A percentile compares a stretch with the other conserved stretches of the same genome.
phyloP scores from a whole-genome alignment of 2,113 vertebrate species.

The Gavialis gangeticus region DNA sequence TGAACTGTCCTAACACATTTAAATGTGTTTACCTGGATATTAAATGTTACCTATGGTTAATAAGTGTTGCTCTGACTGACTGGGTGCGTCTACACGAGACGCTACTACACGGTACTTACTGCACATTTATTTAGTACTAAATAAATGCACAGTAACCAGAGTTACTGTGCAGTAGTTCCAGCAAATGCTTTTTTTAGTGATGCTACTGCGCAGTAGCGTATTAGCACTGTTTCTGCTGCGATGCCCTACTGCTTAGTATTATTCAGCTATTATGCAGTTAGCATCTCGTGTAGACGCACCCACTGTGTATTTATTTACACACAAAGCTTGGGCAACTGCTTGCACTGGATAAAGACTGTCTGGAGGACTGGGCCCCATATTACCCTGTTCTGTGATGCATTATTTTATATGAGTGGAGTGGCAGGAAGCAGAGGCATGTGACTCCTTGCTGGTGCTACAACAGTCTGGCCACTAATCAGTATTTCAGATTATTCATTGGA shows the following conservation, averaged over 20 bases:
- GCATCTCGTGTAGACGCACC: no score
- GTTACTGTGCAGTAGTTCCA: no score
- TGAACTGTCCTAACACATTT: neutral
- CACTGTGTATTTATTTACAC: neutral
- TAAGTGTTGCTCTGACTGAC: neutral
- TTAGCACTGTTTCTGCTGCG: no score
- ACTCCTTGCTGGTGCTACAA: neutral
- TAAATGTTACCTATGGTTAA: neutral
- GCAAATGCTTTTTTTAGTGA: no score
- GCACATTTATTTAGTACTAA: no score
- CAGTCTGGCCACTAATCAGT: neutral
- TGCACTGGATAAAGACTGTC: neutral
- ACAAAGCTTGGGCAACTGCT: neutral
- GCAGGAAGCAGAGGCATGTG: neutral
- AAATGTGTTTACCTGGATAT: neutral
- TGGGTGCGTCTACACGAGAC: no score
- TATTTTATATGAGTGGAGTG: neutral
- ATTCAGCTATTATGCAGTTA: no score
- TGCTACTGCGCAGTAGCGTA: no score
- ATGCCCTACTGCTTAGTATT: no score
- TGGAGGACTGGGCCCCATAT: rapidly evolving
- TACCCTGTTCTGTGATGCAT: neutral
- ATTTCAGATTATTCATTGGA: neutral
- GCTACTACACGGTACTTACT: no score
- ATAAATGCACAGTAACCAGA: no score